These are phyloP conservation scores for Dicranocentrus wangi DNA, from an alignment of 2,888 invertebrate genomes.

Conservation along the genomic window DNA sequence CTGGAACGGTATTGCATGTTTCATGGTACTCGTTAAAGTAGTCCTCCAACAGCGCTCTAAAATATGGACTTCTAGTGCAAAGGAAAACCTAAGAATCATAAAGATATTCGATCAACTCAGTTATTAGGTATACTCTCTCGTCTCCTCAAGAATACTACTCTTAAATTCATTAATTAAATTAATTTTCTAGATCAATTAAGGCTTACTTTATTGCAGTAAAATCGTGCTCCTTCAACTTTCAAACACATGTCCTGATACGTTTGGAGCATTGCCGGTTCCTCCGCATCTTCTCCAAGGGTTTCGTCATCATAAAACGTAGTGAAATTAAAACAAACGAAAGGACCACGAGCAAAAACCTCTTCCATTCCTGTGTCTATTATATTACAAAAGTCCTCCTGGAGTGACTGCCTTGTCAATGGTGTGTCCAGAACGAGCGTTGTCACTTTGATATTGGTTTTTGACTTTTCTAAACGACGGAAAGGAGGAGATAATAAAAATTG, in stretches of 20 bases:
- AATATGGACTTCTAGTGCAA: conserved; percentile 76
- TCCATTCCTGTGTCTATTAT: conserved; percentile 76
- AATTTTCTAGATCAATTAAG: no score
- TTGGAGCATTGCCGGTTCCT: conserved; percentile 66
- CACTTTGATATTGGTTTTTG: conserved; percentile 74
- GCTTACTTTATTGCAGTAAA: conserved; percentile 76
- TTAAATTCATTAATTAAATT: no score
- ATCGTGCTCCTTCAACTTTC: conserved; percentile 75
- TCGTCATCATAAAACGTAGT: conserved; percentile 14
- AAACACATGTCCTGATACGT: conserved; percentile 76
- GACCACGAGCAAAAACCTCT: conserved; percentile 74
- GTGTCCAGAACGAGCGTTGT: conserved; percentile 75
- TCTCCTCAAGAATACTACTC: no score
- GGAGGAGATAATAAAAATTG: no score
- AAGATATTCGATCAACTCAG: background rate
- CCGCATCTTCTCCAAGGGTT: background rate
- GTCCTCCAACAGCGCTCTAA: conserved; percentile 74
- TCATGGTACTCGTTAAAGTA: conserved; percentile 75
- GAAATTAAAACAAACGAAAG: conserved; percentile 55
- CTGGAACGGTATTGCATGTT: conserved; percentile 73
- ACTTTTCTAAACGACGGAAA: conserved; percentile 68
- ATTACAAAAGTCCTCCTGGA: conserved; percentile 75
- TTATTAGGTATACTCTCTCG: no score
- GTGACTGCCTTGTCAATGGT: conserved; percentile 72
- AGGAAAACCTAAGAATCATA: conserved; percentile 75